A percentile compares a stretch with the other conserved stretches of the same genome.
phyloP scores from a whole-genome alignment of 1,140 invertebrate genomes.

The Habropoda laboriosa region DNA sequence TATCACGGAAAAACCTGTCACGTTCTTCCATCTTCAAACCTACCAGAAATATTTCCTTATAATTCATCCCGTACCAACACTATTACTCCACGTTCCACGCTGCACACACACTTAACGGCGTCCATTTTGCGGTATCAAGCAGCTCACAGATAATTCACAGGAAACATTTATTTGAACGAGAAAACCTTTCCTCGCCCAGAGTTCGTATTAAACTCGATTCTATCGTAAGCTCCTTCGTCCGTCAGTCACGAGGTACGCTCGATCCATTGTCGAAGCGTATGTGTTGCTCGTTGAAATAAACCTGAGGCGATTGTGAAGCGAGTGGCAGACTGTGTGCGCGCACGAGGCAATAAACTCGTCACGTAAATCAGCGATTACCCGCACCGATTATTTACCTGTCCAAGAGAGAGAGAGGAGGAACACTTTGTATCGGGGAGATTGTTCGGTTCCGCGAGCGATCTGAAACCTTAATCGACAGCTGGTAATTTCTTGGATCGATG shows the following conservation, averaged over 20 bases:
- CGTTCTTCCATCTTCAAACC: too few relatives aligned
- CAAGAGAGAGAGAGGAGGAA: background rate
- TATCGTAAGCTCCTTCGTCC: background rate
- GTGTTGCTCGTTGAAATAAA: background rate
- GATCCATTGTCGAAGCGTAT: background rate
- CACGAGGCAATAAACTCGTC: constrained; percentile 17
- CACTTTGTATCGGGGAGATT: background rate
- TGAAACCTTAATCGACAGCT: background rate
- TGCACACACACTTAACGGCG: too few relatives aligned
- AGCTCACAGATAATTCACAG: background rate
- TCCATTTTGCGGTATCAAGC: background rate
- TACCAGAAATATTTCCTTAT: too few relatives aligned
- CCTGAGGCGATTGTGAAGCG: background rate
- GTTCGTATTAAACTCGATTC: background rate
- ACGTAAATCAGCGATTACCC: constrained; percentile 33
- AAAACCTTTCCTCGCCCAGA: background rate
- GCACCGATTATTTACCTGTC: constrained; percentile 19
- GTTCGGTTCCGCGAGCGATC: background rate
- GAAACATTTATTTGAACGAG: constrained; percentile 9
- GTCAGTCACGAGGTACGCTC: too few relatives aligned
- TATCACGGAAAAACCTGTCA: too few relatives aligned
- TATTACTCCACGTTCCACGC: too few relatives aligned
- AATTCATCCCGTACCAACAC: too few relatives aligned
- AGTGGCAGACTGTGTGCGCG: too few relatives aligned
- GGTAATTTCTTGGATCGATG: background rate